Evolutionary conservation across 2,888 invertebrate genomes (phyloP), one percentile per base, ranked within the genome.

Genomic region (Hedya salicella): DNA sequence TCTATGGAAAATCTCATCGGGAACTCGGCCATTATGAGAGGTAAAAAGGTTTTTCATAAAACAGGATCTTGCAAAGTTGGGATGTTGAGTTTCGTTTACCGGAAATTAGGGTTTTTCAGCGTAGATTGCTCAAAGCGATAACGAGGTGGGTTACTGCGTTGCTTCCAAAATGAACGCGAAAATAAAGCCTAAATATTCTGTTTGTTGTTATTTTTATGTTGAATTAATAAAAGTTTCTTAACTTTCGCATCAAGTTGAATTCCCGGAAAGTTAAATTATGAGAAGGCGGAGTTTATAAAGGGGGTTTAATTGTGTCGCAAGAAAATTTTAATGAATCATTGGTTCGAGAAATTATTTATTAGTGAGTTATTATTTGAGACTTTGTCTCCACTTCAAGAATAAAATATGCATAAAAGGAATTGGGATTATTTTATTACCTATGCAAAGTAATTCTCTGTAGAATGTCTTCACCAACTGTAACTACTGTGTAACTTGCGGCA

Each of bases 71-170:
- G 9, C 53, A 44, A 53, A 59, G 67, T 59, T 54, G 71, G 66
- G 53, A 52, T 57, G 72, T 71, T 69, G 70, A 74, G 71, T 74
- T 74, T 71, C 75, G 77, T 74, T 70, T 72, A 73, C 76, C 79
- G 81, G 81, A 82, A 82, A 83, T 82, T 80, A 81, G 78, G 80
- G 73, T 73, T 73, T 75, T 75, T 75, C 70, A 70, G 73, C 70
- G 75, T 70, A 81, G 80, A 83, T 81, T 79, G 79, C 77, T 78
- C 79, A 80, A 78, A 78, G 81, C 74, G 83, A 85, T 86, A 85
- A 79, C 80, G 75, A 76, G 76, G 71, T 68, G 30, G 53, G 60
- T 9, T 61, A 42, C 61, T 61, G 19, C 25, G 39, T 59, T 30
- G 53, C 53, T 66, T 65, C 42, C 64, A 39, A 59, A 59, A 65